Conservation (phyloP, 1,140 invertebrate genomes). For the Eurosta solidaginis region DNA sequence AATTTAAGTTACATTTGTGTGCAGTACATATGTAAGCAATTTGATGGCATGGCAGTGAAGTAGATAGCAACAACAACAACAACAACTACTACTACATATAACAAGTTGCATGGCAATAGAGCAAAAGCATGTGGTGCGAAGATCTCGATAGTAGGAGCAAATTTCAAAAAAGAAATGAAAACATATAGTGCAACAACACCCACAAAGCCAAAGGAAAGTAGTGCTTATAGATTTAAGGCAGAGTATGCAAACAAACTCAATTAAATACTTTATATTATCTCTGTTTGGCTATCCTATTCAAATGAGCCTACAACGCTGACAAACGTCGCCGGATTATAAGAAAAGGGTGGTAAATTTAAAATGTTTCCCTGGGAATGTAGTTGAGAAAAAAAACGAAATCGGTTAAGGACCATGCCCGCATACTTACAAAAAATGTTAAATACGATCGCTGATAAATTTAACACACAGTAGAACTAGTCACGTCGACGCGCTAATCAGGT, state of each 20-base stretch:
- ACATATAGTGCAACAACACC: conserved; percentile 11
- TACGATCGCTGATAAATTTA: too few relatives aligned
- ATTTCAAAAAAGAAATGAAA: not conserved
- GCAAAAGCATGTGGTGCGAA: not conserved
- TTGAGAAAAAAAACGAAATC: too few relatives aligned
- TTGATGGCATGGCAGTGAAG: conserved; percentile 7
- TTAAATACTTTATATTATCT: not conserved
- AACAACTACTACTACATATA: not conserved
- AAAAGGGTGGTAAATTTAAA: too few relatives aligned
- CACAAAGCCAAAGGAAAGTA: not conserved
- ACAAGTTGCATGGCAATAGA: not conserved
- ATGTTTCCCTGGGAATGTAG: too few relatives aligned
- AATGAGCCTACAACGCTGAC: too few relatives aligned
- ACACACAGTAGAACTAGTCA: too few relatives aligned
- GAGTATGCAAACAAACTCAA: not conserved
- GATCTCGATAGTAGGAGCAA: not conserved
- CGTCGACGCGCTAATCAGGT: too few relatives aligned
- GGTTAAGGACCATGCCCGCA: too few relatives aligned
- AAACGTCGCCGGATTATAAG: too few relatives aligned
- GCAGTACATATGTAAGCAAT: conserved; percentile 1
- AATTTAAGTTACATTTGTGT: conserved; percentile 25
- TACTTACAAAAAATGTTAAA: too few relatives aligned
- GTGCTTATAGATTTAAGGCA: not conserved
- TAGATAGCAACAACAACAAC: not conserved
- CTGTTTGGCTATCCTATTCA: too few relatives aligned